Evolutionary conservation across 2,888 invertebrate genomes (phyloP).

Genomic region (Epinotia bilunana): DNA sequence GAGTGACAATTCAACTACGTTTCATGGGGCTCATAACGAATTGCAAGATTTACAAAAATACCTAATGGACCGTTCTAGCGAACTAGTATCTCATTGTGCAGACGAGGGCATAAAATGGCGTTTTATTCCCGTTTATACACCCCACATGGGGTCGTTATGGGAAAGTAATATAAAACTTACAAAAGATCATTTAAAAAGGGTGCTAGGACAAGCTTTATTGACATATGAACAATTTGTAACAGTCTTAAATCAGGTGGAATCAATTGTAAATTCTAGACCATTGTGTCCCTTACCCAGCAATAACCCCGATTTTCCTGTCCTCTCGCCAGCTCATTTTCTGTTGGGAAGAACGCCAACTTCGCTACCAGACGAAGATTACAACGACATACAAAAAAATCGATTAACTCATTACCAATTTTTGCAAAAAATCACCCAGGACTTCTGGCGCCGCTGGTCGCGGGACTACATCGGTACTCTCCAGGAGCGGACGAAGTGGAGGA

Average conservation of each 20-base stretch:
- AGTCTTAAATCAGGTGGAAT: too few relatives aligned
- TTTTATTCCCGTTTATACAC: slow-evolving; percentile 14
- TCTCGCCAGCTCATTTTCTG: too few relatives aligned
- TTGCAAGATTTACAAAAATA: neutral
- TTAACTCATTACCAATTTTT: slow-evolving; percentile 17
- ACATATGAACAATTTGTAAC: too few relatives aligned
- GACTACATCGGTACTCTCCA: slow-evolving; percentile 23
- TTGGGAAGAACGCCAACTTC: too few relatives aligned
- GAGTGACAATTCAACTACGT: neutral
- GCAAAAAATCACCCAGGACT: slow-evolving; percentile 14
- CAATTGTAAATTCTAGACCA: too few relatives aligned
- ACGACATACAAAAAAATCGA: neutral
- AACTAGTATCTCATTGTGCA: neutral
- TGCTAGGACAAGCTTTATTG: too few relatives aligned
- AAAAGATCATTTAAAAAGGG: too few relatives aligned
- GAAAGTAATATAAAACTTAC: neutral
- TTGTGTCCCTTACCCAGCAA: too few relatives aligned
- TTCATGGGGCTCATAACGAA: neutral
- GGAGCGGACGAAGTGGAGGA: slow-evolving; percentile 18
- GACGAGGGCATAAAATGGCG: slow-evolving; percentile 11
- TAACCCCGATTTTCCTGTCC: too few relatives aligned
- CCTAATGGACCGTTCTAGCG: neutral
- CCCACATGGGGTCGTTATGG: slow-evolving; percentile 1
- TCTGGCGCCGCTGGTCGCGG: slow-evolving; percentile 19
- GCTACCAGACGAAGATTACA: too few relatives aligned